Percentiles rank a stretch among this genome's conserved stretches.
These are phyloP conservation scores for Tetraneura akinire DNA, from an alignment of 1,140 invertebrate species.

Conservation along the genomic window DNA sequence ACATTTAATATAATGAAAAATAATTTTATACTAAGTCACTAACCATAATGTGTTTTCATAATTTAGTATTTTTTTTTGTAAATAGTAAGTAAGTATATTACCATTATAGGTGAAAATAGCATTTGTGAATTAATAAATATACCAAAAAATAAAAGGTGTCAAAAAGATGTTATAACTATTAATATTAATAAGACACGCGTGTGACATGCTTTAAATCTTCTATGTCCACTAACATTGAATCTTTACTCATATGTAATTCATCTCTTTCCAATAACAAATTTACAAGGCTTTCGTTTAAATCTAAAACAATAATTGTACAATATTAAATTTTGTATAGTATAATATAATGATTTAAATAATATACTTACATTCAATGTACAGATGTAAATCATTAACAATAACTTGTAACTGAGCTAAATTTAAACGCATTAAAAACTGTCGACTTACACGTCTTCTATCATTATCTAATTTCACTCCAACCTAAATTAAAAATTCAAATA, in stretches of 20 bases:
- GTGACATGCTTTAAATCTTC: constrained; percentile 81
- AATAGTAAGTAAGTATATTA: not conserved
- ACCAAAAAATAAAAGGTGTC: not conserved
- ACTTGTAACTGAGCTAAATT: constrained; percentile 94
- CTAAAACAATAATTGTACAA: constrained; percentile 58
- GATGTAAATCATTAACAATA: constrained; percentile 90
- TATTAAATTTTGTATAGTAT: too few species aligned
- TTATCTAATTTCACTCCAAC: constrained; percentile 81
- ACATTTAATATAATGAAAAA: not conserved
- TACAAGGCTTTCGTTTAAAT: constrained; percentile 84
- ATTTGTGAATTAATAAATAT: constrained; percentile 3
- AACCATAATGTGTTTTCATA: not conserved
- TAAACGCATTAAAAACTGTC: constrained; percentile 85
- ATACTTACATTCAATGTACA: constrained; percentile 79
- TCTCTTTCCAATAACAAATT: constrained; percentile 84
- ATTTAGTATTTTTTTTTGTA: not conserved
- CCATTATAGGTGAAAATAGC: not conserved
- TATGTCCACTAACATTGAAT: constrained; percentile 95
- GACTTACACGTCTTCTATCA: constrained; percentile 75
- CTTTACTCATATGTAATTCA: constrained; percentile 95
- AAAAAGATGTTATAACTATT: not conserved
- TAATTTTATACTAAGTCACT: constrained; percentile 7
- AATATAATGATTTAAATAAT: not conserved
- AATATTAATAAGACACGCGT: constrained; percentile 70
- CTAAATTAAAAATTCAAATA: constrained; percentile 59